Base-by-base conservation (phyloP, 1,140 invertebrate genomes). In the Neoseiulus cucumeris region DNA sequence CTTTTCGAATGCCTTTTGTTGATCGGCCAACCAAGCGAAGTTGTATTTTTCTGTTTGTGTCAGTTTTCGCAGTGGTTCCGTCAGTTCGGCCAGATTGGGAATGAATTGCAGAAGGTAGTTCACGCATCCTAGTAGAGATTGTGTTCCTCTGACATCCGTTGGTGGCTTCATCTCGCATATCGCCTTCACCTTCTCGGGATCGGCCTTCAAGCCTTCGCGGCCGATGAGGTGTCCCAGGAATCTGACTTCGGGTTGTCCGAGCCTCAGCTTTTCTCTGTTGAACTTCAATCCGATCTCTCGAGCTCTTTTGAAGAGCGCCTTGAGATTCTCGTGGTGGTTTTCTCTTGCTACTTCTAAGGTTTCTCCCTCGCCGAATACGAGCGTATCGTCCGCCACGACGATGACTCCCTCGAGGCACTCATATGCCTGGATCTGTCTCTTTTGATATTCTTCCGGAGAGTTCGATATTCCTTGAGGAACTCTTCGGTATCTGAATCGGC, bases 111-210 rank as follows among this genome's bases (percentile, higher is more conserved):
- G n/a, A n/a, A 44, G 42, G n/a, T 44, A 44, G 42, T 44, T 44
- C 42, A 44, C 42, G n/a, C n/a, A 44, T 44, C 42, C 42, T 44
- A 44, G 42, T 12, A 44, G n/a, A 44, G 12, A 12, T 44, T 12
- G 12, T n/a, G n/a, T n/a, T n/a, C 76, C 70, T 29, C 67, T 73
- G 29, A 72, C 64, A 64, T 72, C 70, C 17, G 39, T 69, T 14
- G 79, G 77, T 20, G 45, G 66, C 5, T 72, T 70, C 66, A 74
- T 74, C 1, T 78, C 70, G n/a, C 70, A 20, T 4, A 79, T 75
- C 6, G 76, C 72, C 41, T 68, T 44, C 17, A 77, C 68, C 67
- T 79, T 79, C 12, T 72, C 71, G 0, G 75, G 75, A 68, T 77
- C 74, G 0, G 73, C 69, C 42, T 70, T 66, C 2, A 78, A 20